phyloP scores from a whole-genome alignment of 2,888 invertebrate species.

The Drosophila hawaiiensis region DNA sequence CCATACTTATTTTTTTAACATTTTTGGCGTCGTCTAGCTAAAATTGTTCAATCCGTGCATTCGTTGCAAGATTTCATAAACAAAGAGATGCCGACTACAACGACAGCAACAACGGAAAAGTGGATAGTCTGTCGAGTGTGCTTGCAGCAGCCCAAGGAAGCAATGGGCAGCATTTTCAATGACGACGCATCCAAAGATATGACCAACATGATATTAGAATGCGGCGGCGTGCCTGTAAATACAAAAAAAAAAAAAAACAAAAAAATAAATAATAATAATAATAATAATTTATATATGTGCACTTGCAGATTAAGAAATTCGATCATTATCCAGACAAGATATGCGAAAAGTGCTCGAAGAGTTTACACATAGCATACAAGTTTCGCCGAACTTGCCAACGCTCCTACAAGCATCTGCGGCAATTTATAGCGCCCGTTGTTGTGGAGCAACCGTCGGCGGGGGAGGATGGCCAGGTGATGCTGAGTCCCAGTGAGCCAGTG shows the following conservation, averaged over 20 bases:
- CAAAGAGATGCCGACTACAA: slow-evolving; percentile 52
- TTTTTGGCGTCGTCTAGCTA: slow-evolving; percentile 52
- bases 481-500: slow-evolving; percentile 21
- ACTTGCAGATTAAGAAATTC: slow-evolving; percentile 76
- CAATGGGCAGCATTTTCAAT: slow-evolving; percentile 80
- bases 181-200: slow-evolving; percentile 78
- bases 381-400: slow-evolving; percentile 79
- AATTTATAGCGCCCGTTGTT: slow-evolving; percentile 82
- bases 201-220: slow-evolving; percentile 82
- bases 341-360: slow-evolving; percentile 75
- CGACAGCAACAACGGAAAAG: slow-evolving; percentile 67
- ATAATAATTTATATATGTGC: neutral
- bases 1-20: slow-evolving; percentile 40
- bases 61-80: slow-evolving; percentile 4
- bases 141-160: slow-evolving; percentile 79
- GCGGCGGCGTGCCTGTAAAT: slow-evolving; percentile 82
- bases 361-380: slow-evolving; percentile 75
- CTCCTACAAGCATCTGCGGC: slow-evolving; percentile 81
- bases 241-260: slow-evolving; percentile 11
- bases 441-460: slow-evolving; percentile 59
- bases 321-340: slow-evolving; percentile 83
- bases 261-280: neutral
- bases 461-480: slow-evolving; percentile 34
- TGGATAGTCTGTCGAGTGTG: slow-evolving; percentile 83
- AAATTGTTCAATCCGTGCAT: slow-evolving; percentile 29